Evolutionary conservation across 53 echinoderm and acorn worm genomes (phyloP).

Genomic region (Hippasteria phrygiana): DNA sequence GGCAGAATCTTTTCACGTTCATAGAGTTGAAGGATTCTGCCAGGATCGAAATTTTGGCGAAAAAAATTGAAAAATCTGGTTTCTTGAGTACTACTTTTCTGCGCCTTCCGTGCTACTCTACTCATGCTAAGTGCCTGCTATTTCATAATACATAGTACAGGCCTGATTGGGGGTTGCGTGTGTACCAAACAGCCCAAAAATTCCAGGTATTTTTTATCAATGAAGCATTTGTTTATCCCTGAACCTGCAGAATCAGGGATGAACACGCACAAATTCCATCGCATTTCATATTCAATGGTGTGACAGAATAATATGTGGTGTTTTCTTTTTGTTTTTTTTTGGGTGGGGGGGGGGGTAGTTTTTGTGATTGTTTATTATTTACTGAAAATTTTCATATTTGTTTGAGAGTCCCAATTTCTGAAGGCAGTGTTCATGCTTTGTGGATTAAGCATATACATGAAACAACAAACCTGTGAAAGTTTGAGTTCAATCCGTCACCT

Average conservation of each 20-base stretch:
- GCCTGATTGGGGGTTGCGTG: background rate
- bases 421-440: no score
- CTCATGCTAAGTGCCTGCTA: background rate
- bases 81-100: background rate
- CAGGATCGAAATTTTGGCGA: no score
- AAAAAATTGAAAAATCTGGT: background rate
- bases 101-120: background rate
- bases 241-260: background rate
- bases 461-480: no score
- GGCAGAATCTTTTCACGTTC: no score
- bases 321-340: background rate
- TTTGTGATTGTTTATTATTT: no score
- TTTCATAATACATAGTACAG: background rate
- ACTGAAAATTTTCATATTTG: no score
- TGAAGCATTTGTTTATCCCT: slow-evolving; percentile 6
- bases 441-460: no score
- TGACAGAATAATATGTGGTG: background rate
- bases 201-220: slow-evolving; percentile 29
- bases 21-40: no score
- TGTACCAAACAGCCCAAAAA: background rate
- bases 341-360: no score
- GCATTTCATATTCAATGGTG: background rate
- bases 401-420: no score
- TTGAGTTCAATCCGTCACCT: no score
- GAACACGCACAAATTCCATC: background rate